Evolutionary conservation across 2,888 invertebrate species (phyloP).

Genomic region (Eremobia ochroleuca): DNA sequence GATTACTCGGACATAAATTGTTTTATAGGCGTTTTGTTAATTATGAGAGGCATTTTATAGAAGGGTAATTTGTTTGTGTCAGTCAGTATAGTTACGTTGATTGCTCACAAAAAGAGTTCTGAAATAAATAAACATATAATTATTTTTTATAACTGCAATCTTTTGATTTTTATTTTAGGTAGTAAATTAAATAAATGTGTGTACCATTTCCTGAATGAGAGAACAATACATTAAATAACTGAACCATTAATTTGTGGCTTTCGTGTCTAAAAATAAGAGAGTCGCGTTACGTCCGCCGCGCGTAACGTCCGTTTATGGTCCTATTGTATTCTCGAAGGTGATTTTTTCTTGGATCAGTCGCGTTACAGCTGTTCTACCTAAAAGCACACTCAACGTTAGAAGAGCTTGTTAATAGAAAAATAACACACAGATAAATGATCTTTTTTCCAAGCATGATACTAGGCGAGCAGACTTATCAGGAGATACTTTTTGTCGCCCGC

Average conservation of each 20-base stretch:
- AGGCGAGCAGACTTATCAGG: too few relatives aligned
- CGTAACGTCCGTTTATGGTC: too few relatives aligned
- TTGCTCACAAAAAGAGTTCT: neutral
- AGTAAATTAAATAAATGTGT: too few relatives aligned
- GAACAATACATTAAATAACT: neutral
- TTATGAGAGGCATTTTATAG: neutral
- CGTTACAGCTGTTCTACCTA: too few relatives aligned
- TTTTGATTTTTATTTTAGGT: neutral
- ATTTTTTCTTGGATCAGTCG: too few relatives aligned
- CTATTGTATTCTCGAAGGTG: too few relatives aligned
- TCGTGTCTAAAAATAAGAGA: neutral
- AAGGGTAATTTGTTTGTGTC: neutral
- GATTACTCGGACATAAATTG: neutral
- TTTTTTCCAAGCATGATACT: too few relatives aligned
- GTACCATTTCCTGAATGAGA: neutral
- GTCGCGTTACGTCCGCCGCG: too few relatives aligned
- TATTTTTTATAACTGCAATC: neutral
- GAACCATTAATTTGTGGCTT: neutral
- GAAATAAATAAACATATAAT: neutral
- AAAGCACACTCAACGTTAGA: too few relatives aligned
- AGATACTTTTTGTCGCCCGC: rapidly evolving
- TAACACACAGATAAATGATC: too few relatives aligned
- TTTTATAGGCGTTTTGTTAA: neutral
- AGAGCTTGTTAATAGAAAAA: too few relatives aligned
- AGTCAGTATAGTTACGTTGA: neutral